Percentiles rank a stretch among this genome's conserved stretches.
These are phyloP conservation scores for Maconellicoccus hirsutus DNA, from an alignment of 1,140 invertebrate species.

Conservation along the genomic window DNA sequence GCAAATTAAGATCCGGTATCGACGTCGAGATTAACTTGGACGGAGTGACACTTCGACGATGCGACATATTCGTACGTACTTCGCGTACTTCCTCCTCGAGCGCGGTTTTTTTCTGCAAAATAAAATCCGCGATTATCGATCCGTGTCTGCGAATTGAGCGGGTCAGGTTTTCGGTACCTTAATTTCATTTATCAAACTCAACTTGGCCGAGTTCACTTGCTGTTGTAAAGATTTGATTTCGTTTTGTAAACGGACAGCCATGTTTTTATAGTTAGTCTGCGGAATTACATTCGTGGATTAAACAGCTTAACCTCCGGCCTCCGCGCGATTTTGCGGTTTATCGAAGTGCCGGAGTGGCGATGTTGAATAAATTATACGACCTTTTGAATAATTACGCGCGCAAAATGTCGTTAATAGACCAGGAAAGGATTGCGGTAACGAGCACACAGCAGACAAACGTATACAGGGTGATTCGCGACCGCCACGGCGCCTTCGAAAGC, in stretches of 20 bases:
- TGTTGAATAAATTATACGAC: too few relatives aligned
- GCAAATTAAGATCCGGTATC: slow-evolving; percentile 11
- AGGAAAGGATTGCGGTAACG: too few relatives aligned
- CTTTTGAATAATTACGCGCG: too few relatives aligned
- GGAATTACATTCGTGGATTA: too few relatives aligned
- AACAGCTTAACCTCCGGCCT: too few relatives aligned
- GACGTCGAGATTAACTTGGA: slow-evolving; percentile 10
- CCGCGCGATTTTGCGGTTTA: too few relatives aligned
- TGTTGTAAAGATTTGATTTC: slow-evolving; percentile 12
- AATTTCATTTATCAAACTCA: slow-evolving; percentile 6
- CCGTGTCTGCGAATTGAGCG: neutral
- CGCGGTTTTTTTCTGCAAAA: slow-evolving; percentile 3
- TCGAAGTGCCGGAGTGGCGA: too few relatives aligned
- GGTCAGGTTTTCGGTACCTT: neutral
- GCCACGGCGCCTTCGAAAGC: too few relatives aligned
- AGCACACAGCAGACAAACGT: too few relatives aligned
- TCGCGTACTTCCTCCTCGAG: slow-evolving; percentile 10
- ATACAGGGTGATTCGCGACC: too few relatives aligned
- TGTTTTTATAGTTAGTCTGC: slow-evolving; percentile 10
- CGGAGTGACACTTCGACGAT: neutral
- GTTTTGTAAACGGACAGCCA: neutral
- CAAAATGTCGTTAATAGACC: too few relatives aligned
- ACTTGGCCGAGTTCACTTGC: neutral
- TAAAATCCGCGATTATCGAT: neutral
- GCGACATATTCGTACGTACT: neutral